Evolutionary conservation across 2,888 invertebrate species (phyloP).

Genomic region (Athetis lepigone): DNA sequence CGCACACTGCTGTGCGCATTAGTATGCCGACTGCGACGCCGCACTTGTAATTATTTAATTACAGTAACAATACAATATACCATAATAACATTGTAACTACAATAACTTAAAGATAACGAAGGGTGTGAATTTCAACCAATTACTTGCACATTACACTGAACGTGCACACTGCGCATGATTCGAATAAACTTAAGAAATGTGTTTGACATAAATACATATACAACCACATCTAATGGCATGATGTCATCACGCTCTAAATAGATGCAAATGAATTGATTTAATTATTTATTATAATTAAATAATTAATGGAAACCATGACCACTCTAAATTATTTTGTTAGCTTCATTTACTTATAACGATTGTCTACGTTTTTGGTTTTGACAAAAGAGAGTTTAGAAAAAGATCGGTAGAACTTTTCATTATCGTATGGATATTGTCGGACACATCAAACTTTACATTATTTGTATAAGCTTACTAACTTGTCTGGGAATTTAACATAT

Average conservation of each 20-base stretch:
- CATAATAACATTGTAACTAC: slow-evolving; percentile 35
- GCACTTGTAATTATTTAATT: slow-evolving; percentile 67
- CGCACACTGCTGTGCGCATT: slow-evolving; percentile 59
- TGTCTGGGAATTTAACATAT: slow-evolving; percentile 44
- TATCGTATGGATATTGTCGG: background rate
- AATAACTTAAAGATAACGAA: slow-evolving; percentile 31
- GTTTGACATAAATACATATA: slow-evolving; percentile 52
- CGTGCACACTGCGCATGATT: slow-evolving; percentile 21
- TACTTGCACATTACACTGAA: slow-evolving; percentile 3
- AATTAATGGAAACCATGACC: slow-evolving; percentile 60
- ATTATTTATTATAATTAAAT: slow-evolving; percentile 60
- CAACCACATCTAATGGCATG: slow-evolving; percentile 47
- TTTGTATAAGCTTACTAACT: slow-evolving; percentile 27
- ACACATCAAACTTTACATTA: background rate
- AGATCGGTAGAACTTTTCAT: background rate
- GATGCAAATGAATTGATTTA: slow-evolving; percentile 61
- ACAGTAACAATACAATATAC: slow-evolving; percentile 60
- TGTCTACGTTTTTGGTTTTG: too few relatives aligned
- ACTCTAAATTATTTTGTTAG: slow-evolving; percentile 44
- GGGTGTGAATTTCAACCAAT: slow-evolving; percentile 40
- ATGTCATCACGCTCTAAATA: slow-evolving; percentile 59
- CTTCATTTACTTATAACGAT: slow-evolving; percentile 32
- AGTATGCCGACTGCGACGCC: slow-evolving; percentile 63
- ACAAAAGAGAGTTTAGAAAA: background rate
- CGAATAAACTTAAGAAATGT: slow-evolving; percentile 48